A percentile compares a stretch with the other conserved stretches of the same genome.
Evolutionary conservation across 2,113 vertebrate species (phyloP).

Genomic region (Rhinogobius similis): DNA sequence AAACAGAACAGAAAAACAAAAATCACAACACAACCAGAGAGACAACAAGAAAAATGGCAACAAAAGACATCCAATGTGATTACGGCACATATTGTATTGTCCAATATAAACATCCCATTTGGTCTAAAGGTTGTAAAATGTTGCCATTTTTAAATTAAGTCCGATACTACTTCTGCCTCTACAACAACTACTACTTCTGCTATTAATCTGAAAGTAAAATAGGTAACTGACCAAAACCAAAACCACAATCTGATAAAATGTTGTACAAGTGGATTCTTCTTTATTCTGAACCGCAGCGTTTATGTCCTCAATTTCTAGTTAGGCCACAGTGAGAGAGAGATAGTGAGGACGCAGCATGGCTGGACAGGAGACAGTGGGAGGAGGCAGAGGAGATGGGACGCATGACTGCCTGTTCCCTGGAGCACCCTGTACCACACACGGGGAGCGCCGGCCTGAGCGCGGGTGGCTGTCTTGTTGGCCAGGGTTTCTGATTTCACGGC

Average conservation of each 20-base stretch:
- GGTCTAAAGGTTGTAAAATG: no score
- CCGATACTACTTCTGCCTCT: background rate
- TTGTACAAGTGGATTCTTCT: background rate
- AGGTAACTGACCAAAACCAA: background rate
- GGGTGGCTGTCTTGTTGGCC: slow-evolving; percentile 77
- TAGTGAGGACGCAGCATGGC: slow-evolving; percentile 32
- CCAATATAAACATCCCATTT: no score
- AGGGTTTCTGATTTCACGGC: slow-evolving; percentile 78
- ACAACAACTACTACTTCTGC: background rate
- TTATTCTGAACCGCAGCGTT: background rate
- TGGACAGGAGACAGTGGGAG: slow-evolving; percentile 45
- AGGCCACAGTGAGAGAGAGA: slow-evolving; percentile 2
- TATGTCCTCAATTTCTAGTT: background rate
- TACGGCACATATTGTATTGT: no score
- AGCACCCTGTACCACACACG: slow-evolving; percentile 43
- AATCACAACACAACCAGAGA: no score
- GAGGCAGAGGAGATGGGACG: slow-evolving; percentile 66
- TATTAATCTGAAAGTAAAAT: background rate
- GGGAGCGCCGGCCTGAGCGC: slow-evolving; percentile 58
- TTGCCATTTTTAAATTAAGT: no score
- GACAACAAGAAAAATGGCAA: no score
- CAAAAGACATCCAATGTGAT: no score
- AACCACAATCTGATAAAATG: background rate
- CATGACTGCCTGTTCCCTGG: slow-evolving; percentile 75
- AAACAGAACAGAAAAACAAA: no score